Evolutionary conservation across 2,113 vertebrate species (phyloP).

Genomic region (Cephalopterus ornatus): DNA sequence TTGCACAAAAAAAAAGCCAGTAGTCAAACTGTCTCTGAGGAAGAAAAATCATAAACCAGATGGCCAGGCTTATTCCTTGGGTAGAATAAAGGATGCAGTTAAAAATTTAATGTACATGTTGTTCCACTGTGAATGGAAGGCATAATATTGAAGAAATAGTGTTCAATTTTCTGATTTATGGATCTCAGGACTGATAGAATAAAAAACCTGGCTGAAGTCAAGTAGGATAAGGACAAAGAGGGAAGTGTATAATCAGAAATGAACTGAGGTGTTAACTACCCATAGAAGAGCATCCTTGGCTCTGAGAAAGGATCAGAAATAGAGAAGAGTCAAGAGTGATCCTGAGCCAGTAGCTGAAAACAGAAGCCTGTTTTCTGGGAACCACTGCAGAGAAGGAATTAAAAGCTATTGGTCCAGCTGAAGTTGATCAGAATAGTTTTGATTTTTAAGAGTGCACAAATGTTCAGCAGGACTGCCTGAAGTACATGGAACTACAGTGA

Average conservation of each 20-base stretch:
- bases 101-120: not conserved
- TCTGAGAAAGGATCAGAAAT: not conserved
- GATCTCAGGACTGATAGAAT: not conserved
- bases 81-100: not conserved
- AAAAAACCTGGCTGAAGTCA: not conserved
- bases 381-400: not conserved
- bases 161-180: not conserved
- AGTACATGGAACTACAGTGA: not conserved
- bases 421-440: not conserved
- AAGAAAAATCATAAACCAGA: not conserved
- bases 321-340: not conserved
- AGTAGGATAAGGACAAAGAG: not conserved
- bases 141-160: not conserved
- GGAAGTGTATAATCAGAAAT: not conserved
- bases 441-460: not conserved
- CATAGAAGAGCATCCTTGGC: not conserved
- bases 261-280: not conserved
- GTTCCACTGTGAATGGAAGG: not conserved
- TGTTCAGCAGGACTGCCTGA: not conserved
- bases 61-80: not conserved
- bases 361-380: not conserved
- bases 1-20: not conserved
- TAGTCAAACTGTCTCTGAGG: not conserved
- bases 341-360: not conserved
- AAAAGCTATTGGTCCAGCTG: not conserved